These are phyloP conservation scores for Ceratitis capitata DNA, from an alignment of 1,140 invertebrate species.

Conservation along the genomic window DNA sequence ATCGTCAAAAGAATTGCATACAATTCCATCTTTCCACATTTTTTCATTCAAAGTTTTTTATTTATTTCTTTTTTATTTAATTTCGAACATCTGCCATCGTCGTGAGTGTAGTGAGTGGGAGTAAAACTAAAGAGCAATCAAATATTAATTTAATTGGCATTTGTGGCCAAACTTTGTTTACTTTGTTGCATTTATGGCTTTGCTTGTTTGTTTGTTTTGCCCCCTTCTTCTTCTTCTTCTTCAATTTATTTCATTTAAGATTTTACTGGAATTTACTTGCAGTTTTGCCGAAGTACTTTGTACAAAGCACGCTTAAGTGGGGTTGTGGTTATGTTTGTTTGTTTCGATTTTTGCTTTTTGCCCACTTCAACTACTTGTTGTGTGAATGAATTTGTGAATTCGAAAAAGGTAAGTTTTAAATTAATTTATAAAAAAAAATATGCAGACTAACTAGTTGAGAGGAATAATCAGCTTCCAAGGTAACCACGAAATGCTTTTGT, in stretches of 20 bases:
- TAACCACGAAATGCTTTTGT: too few species aligned
- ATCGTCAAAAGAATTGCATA: too few species aligned
- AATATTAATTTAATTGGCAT: slow-evolving; percentile 19
- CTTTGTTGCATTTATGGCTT: not conserved
- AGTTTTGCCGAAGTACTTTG: not conserved
- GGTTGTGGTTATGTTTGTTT: not conserved
- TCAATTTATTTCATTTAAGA: not conserved
- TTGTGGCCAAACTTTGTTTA: not conserved
- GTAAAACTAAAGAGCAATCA: not conserved
- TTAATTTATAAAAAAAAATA: not conserved
- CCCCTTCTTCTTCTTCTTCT: too few species aligned
- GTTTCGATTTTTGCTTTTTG: not conserved
- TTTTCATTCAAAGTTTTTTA: not conserved
- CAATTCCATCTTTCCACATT: not conserved
- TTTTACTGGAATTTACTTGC: not conserved
- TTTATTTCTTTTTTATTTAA: not conserved
- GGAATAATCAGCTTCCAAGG: not conserved
- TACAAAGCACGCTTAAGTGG: not conserved
- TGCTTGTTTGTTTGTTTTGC: not conserved
- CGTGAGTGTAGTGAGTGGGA: too few species aligned
- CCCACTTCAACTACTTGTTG: not conserved
- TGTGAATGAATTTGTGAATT: not conserved
- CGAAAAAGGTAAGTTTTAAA: not conserved
- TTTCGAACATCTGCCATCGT: too few species aligned
- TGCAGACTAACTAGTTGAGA: not conserved